These are phyloP conservation scores for Lycodopsis pacificus DNA, from an alignment of 2,797 vertebrate species.

Conservation along the genomic window DNA sequence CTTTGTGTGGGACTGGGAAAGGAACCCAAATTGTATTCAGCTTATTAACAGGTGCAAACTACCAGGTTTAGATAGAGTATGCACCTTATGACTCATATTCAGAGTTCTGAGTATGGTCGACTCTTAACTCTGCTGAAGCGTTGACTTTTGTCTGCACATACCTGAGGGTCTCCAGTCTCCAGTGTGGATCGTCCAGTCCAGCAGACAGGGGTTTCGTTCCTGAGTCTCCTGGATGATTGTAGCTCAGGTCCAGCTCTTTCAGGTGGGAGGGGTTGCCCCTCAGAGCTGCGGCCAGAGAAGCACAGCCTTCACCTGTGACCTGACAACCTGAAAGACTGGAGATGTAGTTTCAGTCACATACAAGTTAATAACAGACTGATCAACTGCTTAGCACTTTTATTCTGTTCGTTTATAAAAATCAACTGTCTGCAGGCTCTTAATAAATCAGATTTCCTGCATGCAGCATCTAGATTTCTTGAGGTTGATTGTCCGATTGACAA, in stretches of 20 bases:
- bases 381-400: no score
- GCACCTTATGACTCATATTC: not conserved
- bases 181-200: not conserved
- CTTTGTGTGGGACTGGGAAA: no score
- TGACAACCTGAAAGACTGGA: not conserved
- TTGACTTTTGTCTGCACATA: not conserved
- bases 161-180: not conserved
- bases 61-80: not conserved
- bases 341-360: not conserved
- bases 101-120: not conserved
- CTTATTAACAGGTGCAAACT: no score
- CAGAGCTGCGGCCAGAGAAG: not conserved
- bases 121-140: not conserved
- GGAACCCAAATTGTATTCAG: no score
- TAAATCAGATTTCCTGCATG: no score
- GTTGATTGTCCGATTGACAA: no score
- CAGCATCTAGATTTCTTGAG: no score
- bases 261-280: no score
- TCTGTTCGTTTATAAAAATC: no score
- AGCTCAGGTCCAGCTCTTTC: no score
- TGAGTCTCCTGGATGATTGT: conserved; percentile 5
- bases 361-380: not conserved
- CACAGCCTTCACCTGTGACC: not conserved
- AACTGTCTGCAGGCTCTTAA: no score
- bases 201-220: not conserved